These are phyloP conservation scores for Orchestia grillus DNA, from an alignment of 1,140 invertebrate species.

Conservation along the genomic window DNA sequence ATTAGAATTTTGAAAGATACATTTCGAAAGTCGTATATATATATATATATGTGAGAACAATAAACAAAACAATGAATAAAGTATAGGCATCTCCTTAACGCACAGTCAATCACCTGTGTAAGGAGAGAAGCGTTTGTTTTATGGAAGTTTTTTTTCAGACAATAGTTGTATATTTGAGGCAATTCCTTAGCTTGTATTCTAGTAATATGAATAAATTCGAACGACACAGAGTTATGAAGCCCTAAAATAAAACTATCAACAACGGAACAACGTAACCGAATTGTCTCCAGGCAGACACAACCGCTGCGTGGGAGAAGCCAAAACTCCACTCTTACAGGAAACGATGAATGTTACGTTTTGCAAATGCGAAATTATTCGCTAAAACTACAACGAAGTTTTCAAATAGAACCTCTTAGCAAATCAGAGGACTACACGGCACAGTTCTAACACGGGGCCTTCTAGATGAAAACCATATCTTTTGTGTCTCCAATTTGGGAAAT, in stretches of 20 bases:
- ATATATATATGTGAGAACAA: no score
- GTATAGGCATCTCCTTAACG: no score
- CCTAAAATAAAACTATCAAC: neutral
- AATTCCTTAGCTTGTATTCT: no score
- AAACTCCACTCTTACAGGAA: neutral
- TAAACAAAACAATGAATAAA: no score
- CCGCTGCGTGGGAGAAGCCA: no score
- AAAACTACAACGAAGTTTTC: neutral
- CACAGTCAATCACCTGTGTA: no score
- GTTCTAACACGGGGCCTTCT: neutral
- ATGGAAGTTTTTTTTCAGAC: no score
- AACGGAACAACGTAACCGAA: no score
- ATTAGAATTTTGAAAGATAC: no score
- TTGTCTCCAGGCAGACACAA: neutral
- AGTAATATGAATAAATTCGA: neutral
- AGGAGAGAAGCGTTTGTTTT: no score
- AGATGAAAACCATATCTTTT: conserved; percentile 21
- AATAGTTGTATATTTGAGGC: no score
- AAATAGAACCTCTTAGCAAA: neutral
- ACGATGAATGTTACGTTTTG: neutral
- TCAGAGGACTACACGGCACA: neutral
- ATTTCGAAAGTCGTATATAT: no score
- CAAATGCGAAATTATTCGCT: neutral
- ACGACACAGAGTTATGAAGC: neutral
- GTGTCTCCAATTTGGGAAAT: conserved; percentile 30